These are phyloP conservation scores for Drosophila ezoana DNA, from an alignment of 2,888 invertebrate species.

Conservation along the genomic window DNA sequence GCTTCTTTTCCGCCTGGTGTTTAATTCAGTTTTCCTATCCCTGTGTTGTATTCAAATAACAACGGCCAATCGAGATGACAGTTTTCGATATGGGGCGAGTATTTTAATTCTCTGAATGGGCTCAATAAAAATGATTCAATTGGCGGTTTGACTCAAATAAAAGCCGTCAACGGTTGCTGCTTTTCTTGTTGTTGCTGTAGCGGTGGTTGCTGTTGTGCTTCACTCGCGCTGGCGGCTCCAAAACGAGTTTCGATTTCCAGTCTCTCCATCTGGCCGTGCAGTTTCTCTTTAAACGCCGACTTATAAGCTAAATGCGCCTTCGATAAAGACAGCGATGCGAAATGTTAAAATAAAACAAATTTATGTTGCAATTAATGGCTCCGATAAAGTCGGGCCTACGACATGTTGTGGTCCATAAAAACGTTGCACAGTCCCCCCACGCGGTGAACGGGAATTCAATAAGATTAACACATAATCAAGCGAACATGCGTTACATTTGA, in stretches of 20 bases:
- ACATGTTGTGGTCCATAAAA: constrained; percentile 69
- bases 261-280: constrained; percentile 24
- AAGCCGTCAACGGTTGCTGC: constrained; percentile 60
- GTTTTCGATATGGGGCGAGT: constrained; percentile 70
- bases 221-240: constrained; percentile 29
- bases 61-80: constrained; percentile 68
- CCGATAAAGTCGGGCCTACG: constrained; percentile 70
- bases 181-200: constrained; percentile 14
- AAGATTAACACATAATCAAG: constrained; percentile 81
- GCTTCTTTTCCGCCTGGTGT: not conserved
- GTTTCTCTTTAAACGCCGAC: constrained; percentile 69
- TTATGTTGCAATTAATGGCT: constrained; percentile 80
- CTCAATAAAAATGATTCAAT: constrained; percentile 80
- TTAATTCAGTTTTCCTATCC: not conserved
- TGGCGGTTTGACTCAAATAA: constrained; percentile 70
- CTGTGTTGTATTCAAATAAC: constrained; percentile 33
- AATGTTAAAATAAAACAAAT: constrained; percentile 80
- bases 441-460: constrained; percentile 27
- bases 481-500: constrained; percentile 75
- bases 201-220: constrained; percentile 11
- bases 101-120: constrained; percentile 67
- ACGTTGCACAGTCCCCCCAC: constrained; percentile 21
- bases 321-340: constrained; percentile 73
- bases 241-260: constrained; percentile 64
- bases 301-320: constrained; percentile 75